These are phyloP conservation scores for Eledone cirrhosa DNA, from an alignment of 2,888 invertebrate species.

Conservation along the genomic window DNA sequence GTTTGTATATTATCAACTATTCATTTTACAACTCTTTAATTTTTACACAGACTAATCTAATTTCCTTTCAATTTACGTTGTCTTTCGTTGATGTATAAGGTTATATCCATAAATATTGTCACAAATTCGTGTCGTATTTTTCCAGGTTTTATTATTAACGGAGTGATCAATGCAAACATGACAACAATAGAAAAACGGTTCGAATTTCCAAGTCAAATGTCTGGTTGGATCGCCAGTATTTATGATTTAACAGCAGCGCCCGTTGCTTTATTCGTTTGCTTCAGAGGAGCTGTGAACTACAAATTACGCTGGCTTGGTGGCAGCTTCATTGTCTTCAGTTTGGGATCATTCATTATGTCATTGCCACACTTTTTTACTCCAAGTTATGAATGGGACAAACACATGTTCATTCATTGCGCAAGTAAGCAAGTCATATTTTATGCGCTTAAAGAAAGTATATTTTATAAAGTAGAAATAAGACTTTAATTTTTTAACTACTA, in stretches of 20 bases:
- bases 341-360: slow-evolving; percentile 77
- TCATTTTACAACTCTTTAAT: too few relatives aligned
- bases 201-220: slow-evolving; percentile 55
- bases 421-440: neutral
- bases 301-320: slow-evolving; percentile 77
- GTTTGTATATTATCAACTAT: too few relatives aligned
- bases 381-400: slow-evolving; percentile 1
- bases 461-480: too few relatives aligned
- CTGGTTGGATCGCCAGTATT: slow-evolving; percentile 60
- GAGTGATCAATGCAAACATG: slow-evolving; percentile 62
- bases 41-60: too few relatives aligned
- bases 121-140: too few relatives aligned
- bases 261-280: slow-evolving; percentile 55
- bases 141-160: slow-evolving; percentile 62
- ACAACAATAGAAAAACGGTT: slow-evolving; percentile 61
- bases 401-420: neutral
- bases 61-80: too few relatives aligned
- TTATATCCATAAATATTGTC: too few relatives aligned
- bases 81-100: too few relatives aligned
- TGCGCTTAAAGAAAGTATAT: too few relatives aligned
- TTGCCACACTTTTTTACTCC: slow-evolving; percentile 78
- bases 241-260: slow-evolving; percentile 62
- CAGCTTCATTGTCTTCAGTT: slow-evolving; percentile 78
- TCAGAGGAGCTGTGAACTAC: slow-evolving; percentile 50
- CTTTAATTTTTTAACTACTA: too few relatives aligned